A percentile compares a stretch with the other conserved stretches of the same genome.
Evolutionary conservation across 2,113 vertebrate species (phyloP).

Genomic region (Sylvilagus bachmani): DNA sequence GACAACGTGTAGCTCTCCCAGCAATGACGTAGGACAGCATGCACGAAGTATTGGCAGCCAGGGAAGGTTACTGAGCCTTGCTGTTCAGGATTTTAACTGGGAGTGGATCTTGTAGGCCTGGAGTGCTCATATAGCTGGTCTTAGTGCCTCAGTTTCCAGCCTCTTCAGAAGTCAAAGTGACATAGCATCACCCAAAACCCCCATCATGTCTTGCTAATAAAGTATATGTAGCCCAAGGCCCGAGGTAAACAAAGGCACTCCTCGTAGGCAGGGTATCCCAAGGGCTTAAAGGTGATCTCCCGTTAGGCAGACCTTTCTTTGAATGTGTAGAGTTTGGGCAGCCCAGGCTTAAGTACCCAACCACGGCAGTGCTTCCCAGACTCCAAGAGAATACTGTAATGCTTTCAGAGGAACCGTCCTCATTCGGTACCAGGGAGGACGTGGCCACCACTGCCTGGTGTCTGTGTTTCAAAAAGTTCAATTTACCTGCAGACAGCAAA

Average conservation of each 20-base stretch:
- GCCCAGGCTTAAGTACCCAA: background rate
- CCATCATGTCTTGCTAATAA: background rate
- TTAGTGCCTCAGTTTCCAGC: background rate
- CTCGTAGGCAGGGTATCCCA: background rate
- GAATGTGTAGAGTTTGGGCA: slow-evolving; percentile 13
- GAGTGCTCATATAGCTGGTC: background rate
- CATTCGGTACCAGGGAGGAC: background rate
- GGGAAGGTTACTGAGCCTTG: background rate
- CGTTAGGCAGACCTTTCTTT: slow-evolving; percentile 42
- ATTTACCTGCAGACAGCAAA: background rate
- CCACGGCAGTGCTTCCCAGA: background rate
- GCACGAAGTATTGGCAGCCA: background rate
- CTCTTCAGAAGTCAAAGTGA: slow-evolving; percentile 11
- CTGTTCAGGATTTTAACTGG: background rate
- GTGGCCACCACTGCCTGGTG: background rate
- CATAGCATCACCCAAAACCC: background rate
- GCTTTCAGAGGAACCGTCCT: background rate
- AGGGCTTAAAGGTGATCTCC: background rate
- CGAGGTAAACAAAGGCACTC: background rate
- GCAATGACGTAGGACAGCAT: background rate
- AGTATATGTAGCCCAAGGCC: background rate
- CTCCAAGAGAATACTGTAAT: background rate
- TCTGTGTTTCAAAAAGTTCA: slow-evolving; percentile 28
- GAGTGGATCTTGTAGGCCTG: background rate
- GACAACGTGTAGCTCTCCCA: slow-evolving; percentile 10